Conservation (phyloP, 2,797 vertebrate species). For the Ptychobarbus kaznakovi region DNA sequence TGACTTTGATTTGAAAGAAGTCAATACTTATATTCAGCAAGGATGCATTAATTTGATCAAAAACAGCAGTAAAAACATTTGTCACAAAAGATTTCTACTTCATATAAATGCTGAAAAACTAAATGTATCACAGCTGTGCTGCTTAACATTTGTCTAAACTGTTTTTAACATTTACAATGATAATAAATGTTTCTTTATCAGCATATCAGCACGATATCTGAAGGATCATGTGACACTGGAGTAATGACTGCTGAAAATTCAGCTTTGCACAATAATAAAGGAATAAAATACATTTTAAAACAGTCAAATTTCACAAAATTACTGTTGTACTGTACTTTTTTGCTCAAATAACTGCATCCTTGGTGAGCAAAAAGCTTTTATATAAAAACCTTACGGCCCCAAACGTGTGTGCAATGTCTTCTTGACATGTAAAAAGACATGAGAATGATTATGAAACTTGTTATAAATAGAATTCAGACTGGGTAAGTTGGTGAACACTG, state of each 20-base stretch:
- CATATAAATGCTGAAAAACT: neutral
- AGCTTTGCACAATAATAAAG: neutral
- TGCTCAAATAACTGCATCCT: neutral
- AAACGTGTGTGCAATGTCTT: neutral
- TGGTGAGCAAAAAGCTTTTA: no score
- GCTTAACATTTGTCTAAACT: neutral
- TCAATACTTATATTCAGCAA: neutral
- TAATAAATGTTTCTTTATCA: neutral
- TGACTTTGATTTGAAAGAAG: neutral
- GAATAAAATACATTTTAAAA: neutral
- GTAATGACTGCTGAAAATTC: neutral
- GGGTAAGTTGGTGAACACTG: neutral
- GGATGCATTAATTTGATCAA: neutral
- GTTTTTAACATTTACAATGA: neutral
- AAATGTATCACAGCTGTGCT: neutral
- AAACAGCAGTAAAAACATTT: neutral
- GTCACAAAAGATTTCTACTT: neutral
- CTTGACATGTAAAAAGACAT: neutral
- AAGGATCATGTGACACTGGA: neutral
- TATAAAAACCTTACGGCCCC: neutral
- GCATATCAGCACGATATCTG: neutral
- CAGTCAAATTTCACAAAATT: neutral
- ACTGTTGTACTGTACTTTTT: neutral
- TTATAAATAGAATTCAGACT: neutral
- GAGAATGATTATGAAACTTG: neutral